These are phyloP conservation scores for Neoaliturus tenellus DNA, from an alignment of 2,888 invertebrate species.

Conservation along the genomic window DNA sequence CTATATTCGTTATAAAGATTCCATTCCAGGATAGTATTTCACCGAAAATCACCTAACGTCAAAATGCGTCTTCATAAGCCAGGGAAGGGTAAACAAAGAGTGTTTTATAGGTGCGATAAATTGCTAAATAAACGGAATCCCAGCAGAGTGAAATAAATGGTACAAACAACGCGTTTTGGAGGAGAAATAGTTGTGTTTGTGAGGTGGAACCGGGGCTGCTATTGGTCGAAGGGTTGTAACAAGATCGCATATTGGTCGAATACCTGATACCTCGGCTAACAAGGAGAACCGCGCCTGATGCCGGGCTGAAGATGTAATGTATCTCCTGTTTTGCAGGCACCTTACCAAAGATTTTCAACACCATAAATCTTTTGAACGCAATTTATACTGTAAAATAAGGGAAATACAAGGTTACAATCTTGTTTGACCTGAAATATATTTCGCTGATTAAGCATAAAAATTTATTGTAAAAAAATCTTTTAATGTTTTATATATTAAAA, in stretches of 20 bases:
- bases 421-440: too few relatives aligned
- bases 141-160: constrained; percentile 23
- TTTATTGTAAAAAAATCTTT: too few relatives aligned
- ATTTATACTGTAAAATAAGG: too few relatives aligned
- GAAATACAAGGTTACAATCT: too few relatives aligned
- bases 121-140: constrained; percentile 11
- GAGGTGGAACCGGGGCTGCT: neutral
- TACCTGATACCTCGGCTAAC: constrained; percentile 7
- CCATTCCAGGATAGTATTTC: neutral
- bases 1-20: neutral
- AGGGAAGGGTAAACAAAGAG: neutral
- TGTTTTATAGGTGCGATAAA: constrained; percentile 17
- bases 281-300: too few relatives aligned
- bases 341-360: too few relatives aligned
- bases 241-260: neutral
- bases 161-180: constrained; percentile 5
- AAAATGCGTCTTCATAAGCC: constrained; percentile 22
- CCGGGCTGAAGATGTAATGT: too few relatives aligned
- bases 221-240: too few relatives aligned
- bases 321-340: too few relatives aligned
- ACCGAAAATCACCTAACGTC: constrained; percentile 12
- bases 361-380: too few relatives aligned
- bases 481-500: too few relatives aligned
- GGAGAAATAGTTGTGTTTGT: constrained; percentile 27
- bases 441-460: too few relatives aligned